These are phyloP conservation scores for Pangasius mekongensis DNA, from an alignment of 2,797 vertebrate genomes.

Conservation along the genomic window DNA sequence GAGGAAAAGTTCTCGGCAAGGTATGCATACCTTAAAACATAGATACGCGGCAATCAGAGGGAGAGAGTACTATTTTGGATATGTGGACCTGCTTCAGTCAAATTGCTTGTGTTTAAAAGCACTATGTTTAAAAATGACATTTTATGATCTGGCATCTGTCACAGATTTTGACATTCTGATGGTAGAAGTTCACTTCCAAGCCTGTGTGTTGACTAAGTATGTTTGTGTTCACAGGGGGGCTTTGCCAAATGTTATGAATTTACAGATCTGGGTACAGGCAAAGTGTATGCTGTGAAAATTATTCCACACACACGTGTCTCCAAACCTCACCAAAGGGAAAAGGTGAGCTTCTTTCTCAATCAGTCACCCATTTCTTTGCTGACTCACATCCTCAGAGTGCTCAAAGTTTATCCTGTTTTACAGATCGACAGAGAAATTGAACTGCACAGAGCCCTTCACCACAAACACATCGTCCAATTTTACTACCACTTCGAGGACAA, in stretches of 20 bases:
- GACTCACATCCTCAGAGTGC: background rate
- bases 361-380: background rate
- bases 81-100: background rate
- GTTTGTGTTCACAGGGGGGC: constrained; percentile 75
- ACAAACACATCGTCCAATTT: constrained; percentile 86
- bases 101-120: background rate
- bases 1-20: constrained; percentile 87
- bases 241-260: constrained; percentile 90
- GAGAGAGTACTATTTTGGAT: background rate
- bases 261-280: constrained; percentile 84
- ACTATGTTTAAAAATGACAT: background rate
- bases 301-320: constrained; percentile 87
- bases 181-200: background rate
- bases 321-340: constrained; percentile 89
- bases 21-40: constrained; percentile 56
- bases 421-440: constrained; percentile 89
- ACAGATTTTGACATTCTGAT: background rate
- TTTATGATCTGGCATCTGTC: background rate
- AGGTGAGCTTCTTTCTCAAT: constrained; percentile 68
- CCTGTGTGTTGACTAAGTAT: background rate
- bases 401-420: background rate
- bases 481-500: constrained; percentile 88
- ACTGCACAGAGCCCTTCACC: constrained; percentile 82
- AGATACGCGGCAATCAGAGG: background rate
- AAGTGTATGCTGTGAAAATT: constrained; percentile 88